phyloP scores from a whole-genome alignment of 2,888 invertebrate genomes.

The Deilephila elpenor region DNA sequence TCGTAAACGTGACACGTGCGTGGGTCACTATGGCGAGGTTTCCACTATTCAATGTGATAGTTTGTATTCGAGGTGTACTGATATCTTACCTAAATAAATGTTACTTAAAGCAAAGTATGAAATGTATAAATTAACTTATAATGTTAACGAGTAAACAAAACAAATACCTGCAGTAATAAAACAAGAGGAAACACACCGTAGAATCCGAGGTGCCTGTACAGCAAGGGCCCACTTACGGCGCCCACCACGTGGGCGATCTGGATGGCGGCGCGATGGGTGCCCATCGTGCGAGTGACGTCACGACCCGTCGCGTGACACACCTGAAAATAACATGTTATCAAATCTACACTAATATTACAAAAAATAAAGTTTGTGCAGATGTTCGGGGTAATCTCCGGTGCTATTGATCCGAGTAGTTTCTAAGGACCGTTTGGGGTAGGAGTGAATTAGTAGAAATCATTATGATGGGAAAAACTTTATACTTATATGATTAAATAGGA shows the following conservation, averaged over 20 bases:
- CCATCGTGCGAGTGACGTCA: conserved; percentile 86
- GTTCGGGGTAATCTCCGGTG: background rate
- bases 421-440: no score
- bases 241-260: conserved; percentile 84
- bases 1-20: no score
- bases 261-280: conserved; percentile 78
- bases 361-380: no score
- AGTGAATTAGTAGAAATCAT: no score
- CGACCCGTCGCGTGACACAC: conserved; percentile 76
- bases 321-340: conserved; percentile 54
- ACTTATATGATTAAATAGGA: no score
- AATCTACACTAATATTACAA: no score
- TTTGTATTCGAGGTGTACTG: no score
- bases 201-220: conserved; percentile 88
- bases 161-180: conserved; percentile 78
- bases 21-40: background rate
- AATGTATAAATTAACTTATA: background rate
- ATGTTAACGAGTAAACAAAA: conserved; percentile 49
- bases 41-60: no score
- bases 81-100: no score
- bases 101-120: background rate
- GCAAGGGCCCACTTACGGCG: conserved; percentile 89
- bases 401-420: background rate
- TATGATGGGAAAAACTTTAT: no score
- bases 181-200: conserved; percentile 89